Evolutionary conservation across 1,140 invertebrate genomes (phyloP), one percentile per base, ranked within the genome.

Genomic region (Nymphalis io): DNA sequence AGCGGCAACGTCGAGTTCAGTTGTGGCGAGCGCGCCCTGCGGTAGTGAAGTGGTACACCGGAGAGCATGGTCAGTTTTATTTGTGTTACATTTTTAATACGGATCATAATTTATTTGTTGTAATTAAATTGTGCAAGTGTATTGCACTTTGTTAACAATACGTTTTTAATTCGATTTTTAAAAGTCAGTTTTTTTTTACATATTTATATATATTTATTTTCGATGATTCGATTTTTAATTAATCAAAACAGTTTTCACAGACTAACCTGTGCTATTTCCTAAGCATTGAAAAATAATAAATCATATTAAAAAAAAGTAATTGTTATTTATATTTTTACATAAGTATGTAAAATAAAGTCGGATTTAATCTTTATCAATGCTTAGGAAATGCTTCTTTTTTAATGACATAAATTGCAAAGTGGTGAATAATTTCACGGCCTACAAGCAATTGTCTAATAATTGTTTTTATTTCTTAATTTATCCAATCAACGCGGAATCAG

Each of bases 1-100:
- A 75, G 60, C 59, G 18, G 5, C 60, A 73, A 65, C 60, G 67
- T 74, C 82, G 78, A 75, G 82, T 71, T 85, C 87, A 90, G 88
- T 90, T 70, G 80, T 72, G 64, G 80, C 80, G 78, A 76, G 81
- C 78, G 80, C 67, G 75, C 75, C 69, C 72, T 73, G 68, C 66
- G 76, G 66, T 70, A 72, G 78, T 72, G 73, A 74, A 70, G 73
- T 76, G 46, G 46, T 33, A 33, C 68, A 60, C 73, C 76, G 67
- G 60, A 64, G 68, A 82, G 64, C 73, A 90, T 89, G 88, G 88
- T 89, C 84, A 90, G 88, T 90, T 79, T 15, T 57, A 38, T 62
- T 58, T 68, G 60, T 59, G 88, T 90, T 79, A 18, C 44, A 38
- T 62, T 46, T 68, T 61, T 59, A 63, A 42, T 59, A 38, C 12